Percentiles rank a stretch among this genome's conserved stretches.
Conservation (phyloP, 2,113 vertebrate species). For the Zapornia atra region DNA sequence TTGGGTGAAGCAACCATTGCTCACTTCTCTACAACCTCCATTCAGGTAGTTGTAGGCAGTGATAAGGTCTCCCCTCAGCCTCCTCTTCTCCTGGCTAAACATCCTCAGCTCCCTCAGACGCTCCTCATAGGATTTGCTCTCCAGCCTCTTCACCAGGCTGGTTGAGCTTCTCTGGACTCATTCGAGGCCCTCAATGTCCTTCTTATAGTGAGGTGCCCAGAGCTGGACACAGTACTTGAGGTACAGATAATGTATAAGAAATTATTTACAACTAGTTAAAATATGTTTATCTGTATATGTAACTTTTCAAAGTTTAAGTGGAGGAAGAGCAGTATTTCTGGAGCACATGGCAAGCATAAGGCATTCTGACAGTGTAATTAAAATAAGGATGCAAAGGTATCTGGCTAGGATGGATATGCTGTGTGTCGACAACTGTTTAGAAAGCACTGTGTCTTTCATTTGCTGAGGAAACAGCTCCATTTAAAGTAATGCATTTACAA, state of each 20-base stretch:
- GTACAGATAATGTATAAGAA: not conserved
- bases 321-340: not conserved
- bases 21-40: no score
- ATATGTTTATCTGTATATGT: not conserved
- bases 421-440: not conserved
- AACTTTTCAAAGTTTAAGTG: not conserved
- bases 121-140: no score
- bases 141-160: no score
- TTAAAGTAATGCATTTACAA: not conserved
- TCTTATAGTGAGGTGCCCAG: no score
- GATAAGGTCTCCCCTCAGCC: no score
- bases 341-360: not conserved
- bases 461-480: not conserved
- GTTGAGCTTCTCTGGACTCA: no score
- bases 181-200: no score
- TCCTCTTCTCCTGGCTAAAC: no score
- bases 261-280: not conserved
- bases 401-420: not conserved
- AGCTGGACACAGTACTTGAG: no score
- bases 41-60: no score
- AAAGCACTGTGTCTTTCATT: not conserved
- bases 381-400: not conserved
- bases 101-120: no score
- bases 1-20: no score
- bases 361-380: not conserved